Conservation (phyloP, 2,888 invertebrate species). For the Apotomis capreana region DNA sequence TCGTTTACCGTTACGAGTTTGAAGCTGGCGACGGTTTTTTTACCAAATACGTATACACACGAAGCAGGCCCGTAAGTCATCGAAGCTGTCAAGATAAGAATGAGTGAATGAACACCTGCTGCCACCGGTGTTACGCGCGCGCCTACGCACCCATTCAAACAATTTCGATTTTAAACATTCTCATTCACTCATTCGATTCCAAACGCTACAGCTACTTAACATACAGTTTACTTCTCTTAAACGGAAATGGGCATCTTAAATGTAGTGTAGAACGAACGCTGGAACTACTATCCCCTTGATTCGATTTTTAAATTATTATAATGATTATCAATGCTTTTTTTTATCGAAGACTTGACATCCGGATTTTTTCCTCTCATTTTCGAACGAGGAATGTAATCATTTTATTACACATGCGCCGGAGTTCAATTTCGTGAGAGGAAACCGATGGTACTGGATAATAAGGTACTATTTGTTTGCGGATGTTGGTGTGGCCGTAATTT, state of each 20-base stretch:
- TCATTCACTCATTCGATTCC: conserved; percentile 48
- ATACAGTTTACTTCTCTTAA: conserved; percentile 60
- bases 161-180: conserved; percentile 61
- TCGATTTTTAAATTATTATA: conserved; percentile 78
- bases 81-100: conserved; percentile 82
- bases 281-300: conserved; percentile 73
- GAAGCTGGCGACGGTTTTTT: conserved; percentile 67
- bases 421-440: conserved; percentile 47
- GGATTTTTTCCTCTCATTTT: conserved; percentile 63
- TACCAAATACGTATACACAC: conserved; percentile 74
- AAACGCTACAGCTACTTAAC: conserved; percentile 50
- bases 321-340: conserved; percentile 76
- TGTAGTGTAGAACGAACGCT: conserved; percentile 63
- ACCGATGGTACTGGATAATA: conserved; percentile 49
- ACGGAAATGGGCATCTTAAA: conserved; percentile 47
- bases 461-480: conserved; percentile 46
- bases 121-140: conserved; percentile 81
- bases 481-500: conserved; percentile 50
- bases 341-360: conserved; percentile 72
- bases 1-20: conserved; percentile 80
- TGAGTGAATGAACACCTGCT: conserved; percentile 82
- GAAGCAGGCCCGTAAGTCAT: conserved; percentile 77
- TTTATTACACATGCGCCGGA: conserved; percentile 46
- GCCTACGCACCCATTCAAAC: conserved; percentile 67
- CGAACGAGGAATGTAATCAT: conserved; percentile 57